phyloP scores from a whole-genome alignment of 2,888 invertebrate species.

The Acanthosepion pharaonis region DNA sequence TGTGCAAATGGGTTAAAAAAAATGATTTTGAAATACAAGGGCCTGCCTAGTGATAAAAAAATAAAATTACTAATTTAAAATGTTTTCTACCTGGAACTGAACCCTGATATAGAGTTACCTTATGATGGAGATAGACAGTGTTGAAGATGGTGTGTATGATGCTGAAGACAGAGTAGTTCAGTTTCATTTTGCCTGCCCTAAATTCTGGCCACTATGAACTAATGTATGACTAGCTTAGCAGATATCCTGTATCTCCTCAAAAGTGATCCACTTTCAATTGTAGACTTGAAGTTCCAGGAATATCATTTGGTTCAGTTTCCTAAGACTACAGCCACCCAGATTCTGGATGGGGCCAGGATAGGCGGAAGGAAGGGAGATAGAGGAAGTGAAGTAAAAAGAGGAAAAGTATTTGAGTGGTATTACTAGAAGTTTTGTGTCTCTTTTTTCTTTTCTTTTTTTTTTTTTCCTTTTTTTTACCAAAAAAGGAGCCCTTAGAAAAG shows the following conservation, averaged over 20 bases:
- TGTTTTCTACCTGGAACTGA: no score
- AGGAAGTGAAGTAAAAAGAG: background rate
- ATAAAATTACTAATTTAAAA: no score
- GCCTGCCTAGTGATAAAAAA: no score
- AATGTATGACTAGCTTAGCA: background rate
- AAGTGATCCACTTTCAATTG: constrained; percentile 23
- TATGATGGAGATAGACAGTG: no score
- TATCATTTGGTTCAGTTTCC: background rate
- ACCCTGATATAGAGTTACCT: no score
- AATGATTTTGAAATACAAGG: no score
- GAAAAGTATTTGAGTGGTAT: background rate
- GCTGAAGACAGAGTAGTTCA: no score
- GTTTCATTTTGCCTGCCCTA: no score
- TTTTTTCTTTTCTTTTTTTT: no score
- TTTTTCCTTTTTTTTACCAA: background rate
- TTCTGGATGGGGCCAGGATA: background rate
- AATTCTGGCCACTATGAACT: background rate
- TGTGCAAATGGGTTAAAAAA: no score
- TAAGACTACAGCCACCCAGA: background rate
- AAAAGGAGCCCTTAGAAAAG: background rate
- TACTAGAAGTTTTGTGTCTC: no score
- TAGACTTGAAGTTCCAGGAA: background rate
- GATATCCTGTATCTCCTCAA: background rate
- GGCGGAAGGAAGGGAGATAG: background rate
- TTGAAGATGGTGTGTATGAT: no score